phyloP scores from a whole-genome alignment of 92 coral and sea anemone genomes.

The Micromussa lordhowensis region DNA sequence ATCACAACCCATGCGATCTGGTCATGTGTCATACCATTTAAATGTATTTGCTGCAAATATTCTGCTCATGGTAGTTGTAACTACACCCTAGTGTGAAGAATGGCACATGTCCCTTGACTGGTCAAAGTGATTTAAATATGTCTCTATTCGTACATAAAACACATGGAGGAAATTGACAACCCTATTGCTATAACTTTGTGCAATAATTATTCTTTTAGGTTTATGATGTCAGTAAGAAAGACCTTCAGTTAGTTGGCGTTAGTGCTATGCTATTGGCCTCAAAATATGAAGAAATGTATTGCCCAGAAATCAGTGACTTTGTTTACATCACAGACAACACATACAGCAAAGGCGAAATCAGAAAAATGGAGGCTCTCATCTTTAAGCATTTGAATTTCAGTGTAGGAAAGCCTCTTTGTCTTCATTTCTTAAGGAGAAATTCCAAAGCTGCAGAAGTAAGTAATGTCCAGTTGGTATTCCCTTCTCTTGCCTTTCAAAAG shows the following conservation, averaged over 20 bases:
- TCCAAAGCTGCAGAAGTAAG: constrained; percentile 96
- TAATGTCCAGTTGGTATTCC: background rate
- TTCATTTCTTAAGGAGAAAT: constrained; percentile 93
- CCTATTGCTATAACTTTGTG: background rate
- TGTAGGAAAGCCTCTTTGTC: constrained; percentile 93
- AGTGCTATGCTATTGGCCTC: constrained; percentile 97
- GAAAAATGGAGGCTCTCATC: constrained; percentile 87
- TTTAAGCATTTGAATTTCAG: constrained; percentile 75
- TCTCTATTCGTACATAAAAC: no score
- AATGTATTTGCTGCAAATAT: no score
- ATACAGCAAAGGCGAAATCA: constrained; percentile 76
- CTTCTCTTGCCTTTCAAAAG: background rate
- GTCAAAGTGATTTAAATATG: no score
- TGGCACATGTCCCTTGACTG: no score
- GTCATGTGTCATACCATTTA: no score
- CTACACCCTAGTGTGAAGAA: no score
- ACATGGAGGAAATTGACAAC: background rate
- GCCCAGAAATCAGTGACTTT: constrained; percentile 96
- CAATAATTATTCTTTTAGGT: constrained; percentile 50
- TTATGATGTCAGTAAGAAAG: constrained; percentile 60
- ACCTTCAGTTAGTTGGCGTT: constrained; percentile 92
- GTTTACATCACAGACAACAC: constrained; percentile 97
- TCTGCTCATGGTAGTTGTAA: no score
- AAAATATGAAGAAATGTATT: constrained; percentile 98
- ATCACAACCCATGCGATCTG: no score